Conservation (phyloP, 2,888 invertebrate genomes). For the Apodemia hepburni region DNA sequence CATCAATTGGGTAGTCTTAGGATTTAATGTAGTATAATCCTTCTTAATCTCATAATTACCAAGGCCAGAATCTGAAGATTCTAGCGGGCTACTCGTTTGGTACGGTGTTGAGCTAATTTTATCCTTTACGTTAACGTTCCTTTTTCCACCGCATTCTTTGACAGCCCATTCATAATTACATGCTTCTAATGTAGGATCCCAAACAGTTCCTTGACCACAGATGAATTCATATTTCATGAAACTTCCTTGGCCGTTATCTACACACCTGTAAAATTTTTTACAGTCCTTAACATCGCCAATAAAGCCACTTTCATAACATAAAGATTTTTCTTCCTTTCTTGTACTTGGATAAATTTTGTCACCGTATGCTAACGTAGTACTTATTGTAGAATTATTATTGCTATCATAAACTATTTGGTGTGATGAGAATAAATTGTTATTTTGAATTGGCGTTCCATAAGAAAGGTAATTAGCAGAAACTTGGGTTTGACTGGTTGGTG, state of each 20-base stretch:
- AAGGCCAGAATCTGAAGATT: background rate
- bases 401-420: background rate
- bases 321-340: slow-evolving; percentile 38
- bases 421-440: background rate
- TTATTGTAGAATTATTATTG: background rate
- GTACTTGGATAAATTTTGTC: background rate
- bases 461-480: background rate
- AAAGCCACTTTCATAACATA: slow-evolving; percentile 76
- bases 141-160: slow-evolving; percentile 39
- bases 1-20: slow-evolving; percentile 24
- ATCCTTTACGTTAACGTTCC: slow-evolving; percentile 19
- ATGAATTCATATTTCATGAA: slow-evolving; percentile 75
- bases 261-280: slow-evolving; percentile 84
- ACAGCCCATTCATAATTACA: slow-evolving; percentile 81
- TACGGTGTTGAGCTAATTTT: background rate
- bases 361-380: background rate
- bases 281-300: slow-evolving; percentile 78
- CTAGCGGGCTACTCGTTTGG: background rate
- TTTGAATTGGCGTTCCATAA: background rate
- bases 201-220: slow-evolving; percentile 81
- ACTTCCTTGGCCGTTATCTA: slow-evolving; percentile 62
- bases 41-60: background rate
- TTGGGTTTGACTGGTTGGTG: background rate
- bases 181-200: slow-evolving; percentile 76
- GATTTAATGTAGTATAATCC: slow-evolving; percentile 1